Base-by-base conservation (phyloP, 2,797 vertebrate species). In the Momotus momota region DNA sequence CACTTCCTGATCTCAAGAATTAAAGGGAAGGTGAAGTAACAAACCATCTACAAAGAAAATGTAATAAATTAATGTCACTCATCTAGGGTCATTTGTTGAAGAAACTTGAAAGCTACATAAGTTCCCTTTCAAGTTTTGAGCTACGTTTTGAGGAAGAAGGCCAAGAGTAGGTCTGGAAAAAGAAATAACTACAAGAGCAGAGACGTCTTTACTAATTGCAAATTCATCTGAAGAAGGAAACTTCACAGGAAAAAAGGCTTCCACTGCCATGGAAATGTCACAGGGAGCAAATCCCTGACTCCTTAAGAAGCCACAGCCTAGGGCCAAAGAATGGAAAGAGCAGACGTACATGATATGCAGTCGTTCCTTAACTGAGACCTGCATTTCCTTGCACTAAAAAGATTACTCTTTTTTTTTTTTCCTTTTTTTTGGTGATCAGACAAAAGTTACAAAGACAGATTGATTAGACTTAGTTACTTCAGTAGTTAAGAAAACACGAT, bases 401-500 rank as follows among this genome's bases (percentile, higher is more conserved):
- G 3, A n/a, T 0, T 15, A 6, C 55, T 3, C 2, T 21, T 31
- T 23, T 5, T 10, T 4, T 2, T 3, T 4, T 3, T 0, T 0
- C 40, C 69, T 58, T 69, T 31, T 5, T 71, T 88, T 70, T 41
- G 54, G 40, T 51, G 61, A 90, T 69, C 52, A 95, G 81, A 91
- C 67, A 90, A 87, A 81, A 94, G 19, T 20, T n/a, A 88, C 51
- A 90, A 92, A 91, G 78, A 66, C 57, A 66, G 33, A 35, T n/a
- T 57, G 61, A 66, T 70, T 83, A 4, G 12, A 25, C 49, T 92
- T 83, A 81, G 71, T 66, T 92, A 72, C 38, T 82, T 93, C 33
- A 75, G 75, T 14, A 97, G 87, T 71, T 82, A 80, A 48, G 62
- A 94, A 83, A 93, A 52, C 13, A n/a, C 14, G 57, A 79, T 60